Percentiles rank a stretch among this genome's conserved stretches.
Conservation (phyloP, 2,113 vertebrate genomes). For the Taurulus bubalis region DNA sequence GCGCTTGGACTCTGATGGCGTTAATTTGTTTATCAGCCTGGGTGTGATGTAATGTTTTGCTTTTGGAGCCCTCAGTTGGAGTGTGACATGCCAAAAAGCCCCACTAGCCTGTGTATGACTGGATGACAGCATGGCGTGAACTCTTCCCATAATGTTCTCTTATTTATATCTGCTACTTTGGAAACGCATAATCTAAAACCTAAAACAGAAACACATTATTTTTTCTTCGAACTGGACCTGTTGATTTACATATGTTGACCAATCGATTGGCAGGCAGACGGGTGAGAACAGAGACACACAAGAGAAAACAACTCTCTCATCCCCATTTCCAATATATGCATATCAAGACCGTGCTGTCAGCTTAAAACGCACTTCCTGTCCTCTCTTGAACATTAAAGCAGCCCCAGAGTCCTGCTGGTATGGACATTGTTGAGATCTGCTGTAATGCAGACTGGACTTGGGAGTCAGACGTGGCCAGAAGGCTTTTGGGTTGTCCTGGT, state of each 20-base stretch:
- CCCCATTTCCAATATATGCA: constrained; percentile 28
- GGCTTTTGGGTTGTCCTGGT: constrained; percentile 35
- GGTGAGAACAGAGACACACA: constrained; percentile 26
- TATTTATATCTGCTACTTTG: constrained; percentile 43
- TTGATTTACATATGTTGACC: constrained; percentile 28
- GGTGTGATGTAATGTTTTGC: constrained; percentile 75
- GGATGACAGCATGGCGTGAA: constrained; percentile 44
- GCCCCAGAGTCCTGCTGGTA: constrained; percentile 23
- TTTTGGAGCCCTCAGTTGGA: constrained; percentile 43
- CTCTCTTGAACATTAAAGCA: constrained; percentile 29
- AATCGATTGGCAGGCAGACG: constrained; percentile 9
- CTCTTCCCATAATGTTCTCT: constrained; percentile 18
- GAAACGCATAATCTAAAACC: constrained; percentile 28
- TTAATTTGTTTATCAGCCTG: constrained; percentile 55
- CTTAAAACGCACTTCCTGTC: constrained; percentile 1
- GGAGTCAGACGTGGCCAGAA: constrained; percentile 44
- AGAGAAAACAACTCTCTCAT: constrained; percentile 53
- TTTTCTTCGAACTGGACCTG: constrained; percentile 18
- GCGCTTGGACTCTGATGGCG: constrained; percentile 38
- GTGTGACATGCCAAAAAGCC: constrained; percentile 28
- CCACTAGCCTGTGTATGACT: constrained; percentile 11
- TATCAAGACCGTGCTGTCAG: background rate
- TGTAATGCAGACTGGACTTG: constrained; percentile 52
- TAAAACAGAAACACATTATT: constrained; percentile 50
- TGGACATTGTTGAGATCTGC: constrained; percentile 52